A percentile compares a stretch with the other conserved stretches of the same genome.
phyloP scores from a whole-genome alignment of 2,113 vertebrate genomes.

The Phyllostomus discolor region DNA sequence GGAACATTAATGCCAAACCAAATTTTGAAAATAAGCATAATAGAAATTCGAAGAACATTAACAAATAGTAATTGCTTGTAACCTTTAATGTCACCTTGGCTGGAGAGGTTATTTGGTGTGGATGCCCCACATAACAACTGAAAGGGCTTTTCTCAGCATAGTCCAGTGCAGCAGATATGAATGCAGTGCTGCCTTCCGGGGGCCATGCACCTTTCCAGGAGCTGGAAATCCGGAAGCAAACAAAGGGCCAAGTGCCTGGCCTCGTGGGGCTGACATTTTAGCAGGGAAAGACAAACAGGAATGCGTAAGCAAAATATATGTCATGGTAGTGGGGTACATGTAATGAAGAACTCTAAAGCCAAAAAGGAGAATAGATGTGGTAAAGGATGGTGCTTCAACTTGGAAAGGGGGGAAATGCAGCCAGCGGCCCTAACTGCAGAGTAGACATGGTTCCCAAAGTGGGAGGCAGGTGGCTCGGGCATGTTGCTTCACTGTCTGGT shows the following conservation, averaged over 20 bases:
- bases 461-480: background rate
- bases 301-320: background rate
- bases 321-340: background rate
- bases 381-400: background rate
- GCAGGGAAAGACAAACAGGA: background rate
- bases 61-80: conserved; percentile 48
- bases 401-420: background rate
- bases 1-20: conserved; percentile 73
- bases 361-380: background rate
- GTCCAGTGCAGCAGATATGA: background rate
- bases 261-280: background rate
- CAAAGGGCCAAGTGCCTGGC: background rate
- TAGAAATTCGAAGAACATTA: conserved; percentile 67
- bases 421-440: background rate
- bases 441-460: background rate
- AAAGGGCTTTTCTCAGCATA: background rate
- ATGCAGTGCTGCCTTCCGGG: background rate
- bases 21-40: conserved; percentile 73
- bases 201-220: background rate
- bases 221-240: background rate
- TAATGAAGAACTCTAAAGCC: background rate
- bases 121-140: background rate
- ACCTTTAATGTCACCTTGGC: background rate
- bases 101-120: background rate
- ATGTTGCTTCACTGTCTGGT: background rate